Evolutionary conservation across 2,888 invertebrate species (phyloP).

Genomic region (Drosophila borealis): DNA sequence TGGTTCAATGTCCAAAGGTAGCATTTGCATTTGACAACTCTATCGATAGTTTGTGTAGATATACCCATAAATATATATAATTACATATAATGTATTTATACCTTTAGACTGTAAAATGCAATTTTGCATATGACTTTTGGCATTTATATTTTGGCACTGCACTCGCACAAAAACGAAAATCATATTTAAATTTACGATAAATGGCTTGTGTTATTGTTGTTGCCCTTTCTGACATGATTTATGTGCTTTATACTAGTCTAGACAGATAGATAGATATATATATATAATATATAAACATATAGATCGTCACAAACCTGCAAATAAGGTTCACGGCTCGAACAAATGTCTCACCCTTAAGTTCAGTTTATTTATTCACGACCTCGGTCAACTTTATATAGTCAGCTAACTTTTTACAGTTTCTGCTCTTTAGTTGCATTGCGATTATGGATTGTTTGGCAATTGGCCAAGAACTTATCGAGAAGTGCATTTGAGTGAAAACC

Average conservation of each 20-base stretch:
- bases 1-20: constrained; percentile 21
- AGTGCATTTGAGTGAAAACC: constrained; percentile 18
- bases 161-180: constrained; percentile 10
- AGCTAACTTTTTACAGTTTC: constrained; percentile 14
- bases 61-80: neutral
- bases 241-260: constrained; percentile 12
- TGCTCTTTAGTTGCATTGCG: constrained; percentile 14
- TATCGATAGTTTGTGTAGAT: neutral
- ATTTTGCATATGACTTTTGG: constrained; percentile 28
- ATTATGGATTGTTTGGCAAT: constrained; percentile 37
- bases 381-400: constrained; percentile 24
- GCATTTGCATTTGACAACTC: constrained; percentile 16
- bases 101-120: constrained; percentile 1
- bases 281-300: neutral
- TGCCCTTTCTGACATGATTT: constrained; percentile 23
- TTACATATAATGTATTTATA: constrained; percentile 1
- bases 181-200: constrained; percentile 4
- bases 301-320: no score
- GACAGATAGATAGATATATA: constrained; percentile 4
- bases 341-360: no score
- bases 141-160: constrained; percentile 52
- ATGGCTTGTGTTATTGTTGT: constrained; percentile 6
- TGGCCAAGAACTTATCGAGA: constrained; percentile 35
- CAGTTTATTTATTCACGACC: constrained; percentile 20
- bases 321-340: no score